Percentiles rank a stretch among this genome's conserved stretches.
These are phyloP conservation scores for Xylocopa sonorina DNA, from an alignment of 1,140 invertebrate species.

Conservation along the genomic window DNA sequence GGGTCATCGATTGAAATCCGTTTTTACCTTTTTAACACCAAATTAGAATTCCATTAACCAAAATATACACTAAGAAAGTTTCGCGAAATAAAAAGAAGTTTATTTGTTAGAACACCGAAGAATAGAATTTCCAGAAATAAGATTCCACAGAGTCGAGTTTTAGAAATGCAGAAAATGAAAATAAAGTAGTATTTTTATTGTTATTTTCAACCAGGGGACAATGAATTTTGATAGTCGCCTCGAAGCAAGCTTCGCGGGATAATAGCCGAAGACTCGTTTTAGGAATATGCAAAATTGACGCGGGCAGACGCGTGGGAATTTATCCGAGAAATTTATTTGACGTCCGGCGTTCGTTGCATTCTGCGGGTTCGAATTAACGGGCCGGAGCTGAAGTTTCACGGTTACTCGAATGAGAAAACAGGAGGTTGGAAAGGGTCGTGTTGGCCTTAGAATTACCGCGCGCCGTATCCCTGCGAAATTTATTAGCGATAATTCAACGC, in stretches of 20 bases:
- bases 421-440: not conserved
- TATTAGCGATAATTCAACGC: slow-evolving; percentile 28
- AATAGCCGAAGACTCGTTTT: not conserved
- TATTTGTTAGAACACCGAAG: no score
- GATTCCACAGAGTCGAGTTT: no score
- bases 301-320: slow-evolving; percentile 34
- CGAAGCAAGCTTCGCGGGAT: not conserved
- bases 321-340: slow-evolving; percentile 56
- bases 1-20: no score
- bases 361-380: slow-evolving; percentile 21
- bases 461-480: slow-evolving; percentile 8
- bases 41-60: no score
- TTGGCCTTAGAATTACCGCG: slow-evolving; percentile 33
- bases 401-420: slow-evolving; percentile 22
- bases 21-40: no score
- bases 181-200: no score
- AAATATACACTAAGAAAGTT: no score
- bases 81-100: no score
- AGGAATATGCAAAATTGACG: not conserved
- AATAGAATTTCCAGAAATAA: no score
- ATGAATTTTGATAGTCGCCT: no score
- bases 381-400: slow-evolving; percentile 24
- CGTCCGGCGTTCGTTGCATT: slow-evolving; percentile 27
- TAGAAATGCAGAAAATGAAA: no score
- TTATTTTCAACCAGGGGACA: no score